phyloP scores from a whole-genome alignment of 2,113 vertebrate species.

The Stigmatopora argus region DNA sequence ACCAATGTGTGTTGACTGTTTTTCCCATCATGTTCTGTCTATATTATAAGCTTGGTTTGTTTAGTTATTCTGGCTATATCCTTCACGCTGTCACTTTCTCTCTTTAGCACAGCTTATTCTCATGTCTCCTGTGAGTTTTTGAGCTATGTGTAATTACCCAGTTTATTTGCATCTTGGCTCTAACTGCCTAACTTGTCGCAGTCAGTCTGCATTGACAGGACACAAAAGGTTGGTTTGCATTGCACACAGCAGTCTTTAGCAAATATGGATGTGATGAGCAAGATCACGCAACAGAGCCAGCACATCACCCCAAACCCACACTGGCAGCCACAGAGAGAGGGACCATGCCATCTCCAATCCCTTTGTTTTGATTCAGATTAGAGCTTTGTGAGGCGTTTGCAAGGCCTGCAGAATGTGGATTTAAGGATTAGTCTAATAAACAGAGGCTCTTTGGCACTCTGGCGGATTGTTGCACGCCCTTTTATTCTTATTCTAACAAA shows the following conservation, averaged over 20 bases:
- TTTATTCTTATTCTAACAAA: constrained; percentile 53
- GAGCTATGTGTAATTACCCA: constrained; percentile 68
- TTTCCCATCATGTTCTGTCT: constrained; percentile 29
- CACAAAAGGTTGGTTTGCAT: constrained; percentile 19
- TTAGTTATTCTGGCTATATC: constrained; percentile 49
- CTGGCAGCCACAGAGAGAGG: constrained; percentile 53
- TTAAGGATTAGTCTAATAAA: constrained; percentile 77
- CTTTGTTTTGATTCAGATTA: constrained; percentile 75
- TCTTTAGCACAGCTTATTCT: constrained; percentile 60
- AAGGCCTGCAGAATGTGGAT: constrained; percentile 70
- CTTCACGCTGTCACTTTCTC: constrained; percentile 28
- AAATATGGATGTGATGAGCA: constrained; percentile 50
- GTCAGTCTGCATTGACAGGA: constrained; percentile 49
- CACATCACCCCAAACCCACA: constrained; percentile 39
- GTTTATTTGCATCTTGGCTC: constrained; percentile 68
- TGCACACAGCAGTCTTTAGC: constrained; percentile 47
- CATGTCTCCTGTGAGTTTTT: constrained; percentile 59
- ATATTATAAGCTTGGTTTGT: constrained; percentile 47
- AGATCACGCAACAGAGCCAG: constrained; percentile 45
- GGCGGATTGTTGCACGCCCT: constrained; percentile 11
- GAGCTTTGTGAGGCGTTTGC: constrained; percentile 59
- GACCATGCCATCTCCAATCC: constrained; percentile 68
- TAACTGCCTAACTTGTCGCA: constrained; percentile 49
- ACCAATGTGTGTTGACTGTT: constrained; percentile 30
- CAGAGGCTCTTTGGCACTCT: constrained; percentile 66